Conservation (phyloP, 2,797 vertebrate genomes). For the Urophycis tenuis region DNA sequence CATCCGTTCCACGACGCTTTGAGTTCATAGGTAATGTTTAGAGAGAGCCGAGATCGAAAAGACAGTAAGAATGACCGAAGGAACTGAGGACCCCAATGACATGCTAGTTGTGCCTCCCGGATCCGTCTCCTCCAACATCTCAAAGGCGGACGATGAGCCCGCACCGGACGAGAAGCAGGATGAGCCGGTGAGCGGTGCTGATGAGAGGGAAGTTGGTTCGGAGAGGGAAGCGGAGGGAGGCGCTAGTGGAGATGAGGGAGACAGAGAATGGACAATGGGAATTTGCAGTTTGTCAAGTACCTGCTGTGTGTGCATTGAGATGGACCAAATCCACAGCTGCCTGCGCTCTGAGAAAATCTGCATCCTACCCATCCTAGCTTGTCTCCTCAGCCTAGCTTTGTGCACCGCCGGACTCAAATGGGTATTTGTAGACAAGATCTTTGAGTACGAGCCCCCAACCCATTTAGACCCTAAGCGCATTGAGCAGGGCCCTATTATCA, state of each 20-base stretch:
- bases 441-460: conserved; percentile 91
- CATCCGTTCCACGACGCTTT: conserved; percentile 65
- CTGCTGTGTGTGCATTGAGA: conserved; percentile 90
- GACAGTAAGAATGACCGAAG: conserved; percentile 77
- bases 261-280: conserved; percentile 67
- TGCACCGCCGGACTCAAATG: conserved; percentile 98
- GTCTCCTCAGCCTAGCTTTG: conserved; percentile 92
- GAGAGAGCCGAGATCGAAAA: conserved; percentile 65
- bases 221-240: conserved; percentile 53
- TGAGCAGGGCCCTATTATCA: conserved; percentile 83
- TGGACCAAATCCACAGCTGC: conserved; percentile 83
- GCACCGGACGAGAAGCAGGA: conserved; percentile 50
- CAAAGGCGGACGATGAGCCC: conserved; percentile 51
- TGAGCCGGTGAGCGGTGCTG: conserved; percentile 37
- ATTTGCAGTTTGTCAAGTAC: conserved; percentile 74
- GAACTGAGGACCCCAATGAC: conserved; percentile 80
- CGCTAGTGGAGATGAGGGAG: conserved; percentile 42
- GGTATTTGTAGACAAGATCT: conserved; percentile 99
- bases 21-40: conserved; percentile 71
- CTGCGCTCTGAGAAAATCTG: conserved; percentile 98
- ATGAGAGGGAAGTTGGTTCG: conserved; percentile 26
- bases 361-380: conserved; percentile 94
- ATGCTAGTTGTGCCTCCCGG: conserved; percentile 77
- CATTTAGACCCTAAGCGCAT: conserved; percentile 89
- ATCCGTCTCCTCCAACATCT: conserved; percentile 67